Conservation (phyloP, 2,113 vertebrate genomes). For the Actenoides lindsayi region DNA sequence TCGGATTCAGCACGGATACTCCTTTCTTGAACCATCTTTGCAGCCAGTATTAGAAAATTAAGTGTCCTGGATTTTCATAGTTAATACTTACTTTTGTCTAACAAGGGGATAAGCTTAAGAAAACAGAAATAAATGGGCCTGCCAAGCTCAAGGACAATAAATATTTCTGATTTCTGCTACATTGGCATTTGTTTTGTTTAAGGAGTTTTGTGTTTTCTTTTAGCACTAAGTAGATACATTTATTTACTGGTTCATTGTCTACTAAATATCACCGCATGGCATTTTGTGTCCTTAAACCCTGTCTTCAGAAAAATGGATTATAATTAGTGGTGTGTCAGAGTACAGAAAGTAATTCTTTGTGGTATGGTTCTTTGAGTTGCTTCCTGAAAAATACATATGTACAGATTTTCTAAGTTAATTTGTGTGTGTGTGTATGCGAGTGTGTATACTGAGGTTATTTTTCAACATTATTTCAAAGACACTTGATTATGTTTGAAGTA, state of each 20-base stretch:
- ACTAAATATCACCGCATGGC: constrained; percentile 64
- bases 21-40: constrained; percentile 65
- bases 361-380: neutral
- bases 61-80: constrained; percentile 41
- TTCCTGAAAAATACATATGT: constrained; percentile 46
- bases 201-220: constrained; percentile 60
- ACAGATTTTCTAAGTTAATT: constrained; percentile 66
- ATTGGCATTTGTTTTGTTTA: constrained; percentile 73
- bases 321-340: constrained; percentile 52
- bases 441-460: constrained; percentile 51
- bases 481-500: constrained; percentile 64
- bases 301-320: constrained; percentile 30
- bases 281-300: constrained; percentile 60
- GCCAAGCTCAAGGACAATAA: constrained; percentile 73
- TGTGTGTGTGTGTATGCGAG: neutral
- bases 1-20: constrained; percentile 79
- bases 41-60: constrained; percentile 32
- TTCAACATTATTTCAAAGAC: constrained; percentile 62
- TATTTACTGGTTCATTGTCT: constrained; percentile 46
- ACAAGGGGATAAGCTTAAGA: constrained; percentile 62
- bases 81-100: neutral
- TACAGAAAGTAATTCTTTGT: constrained; percentile 50
- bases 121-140: constrained; percentile 40
- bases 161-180: constrained; percentile 69
- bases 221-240: constrained; percentile 55